Evolutionary conservation across 1,140 invertebrate genomes (phyloP).

Genomic region (Sitophilus oryzae): DNA sequence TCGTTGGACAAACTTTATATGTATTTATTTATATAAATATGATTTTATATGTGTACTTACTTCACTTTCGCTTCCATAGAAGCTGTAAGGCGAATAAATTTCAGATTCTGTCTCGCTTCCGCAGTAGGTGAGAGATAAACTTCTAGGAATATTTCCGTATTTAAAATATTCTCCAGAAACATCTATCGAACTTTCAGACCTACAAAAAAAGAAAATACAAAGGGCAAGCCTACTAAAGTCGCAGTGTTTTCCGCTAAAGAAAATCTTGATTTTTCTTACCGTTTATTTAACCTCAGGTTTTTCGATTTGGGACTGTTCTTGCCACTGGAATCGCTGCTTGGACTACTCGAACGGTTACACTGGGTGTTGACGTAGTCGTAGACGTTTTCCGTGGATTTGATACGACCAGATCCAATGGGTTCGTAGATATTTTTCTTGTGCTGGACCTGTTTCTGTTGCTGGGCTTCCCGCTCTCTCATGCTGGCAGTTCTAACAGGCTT

Average conservation of each 20-base stretch:
- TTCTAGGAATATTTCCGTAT: conserved; percentile 48
- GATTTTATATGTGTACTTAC: conserved; percentile 26
- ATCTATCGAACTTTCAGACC: conserved; percentile 49
- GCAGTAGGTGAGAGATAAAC: conserved; percentile 66
- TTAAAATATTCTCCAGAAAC: conserved; percentile 44
- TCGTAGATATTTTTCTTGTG: conserved; percentile 31
- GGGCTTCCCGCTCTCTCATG: conserved; percentile 66
- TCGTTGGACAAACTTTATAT: too few species aligned
- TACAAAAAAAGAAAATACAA: not conserved
- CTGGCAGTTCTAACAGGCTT: conserved; percentile 78
- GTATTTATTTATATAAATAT: too few species aligned
- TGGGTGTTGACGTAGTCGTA: conserved; percentile 55
- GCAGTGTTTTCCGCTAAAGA: too few species aligned
- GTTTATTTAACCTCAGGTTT: conserved; percentile 36
- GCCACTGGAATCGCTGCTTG: conserved; percentile 54
- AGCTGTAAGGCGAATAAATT: conserved; percentile 72
- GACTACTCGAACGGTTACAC: conserved; percentile 52
- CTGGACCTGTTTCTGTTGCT: conserved; percentile 52
- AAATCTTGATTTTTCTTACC: conserved; percentile 11
- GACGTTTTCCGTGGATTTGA: conserved; percentile 52
- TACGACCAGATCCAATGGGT: conserved; percentile 31
- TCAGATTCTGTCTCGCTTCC: conserved; percentile 75
- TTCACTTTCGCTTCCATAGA: conserved; percentile 56
- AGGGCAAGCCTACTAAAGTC: too few species aligned
- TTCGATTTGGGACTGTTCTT: conserved; percentile 38